phyloP scores from a whole-genome alignment of 2,888 invertebrate genomes.

The Ennomos quercinarius region DNA sequence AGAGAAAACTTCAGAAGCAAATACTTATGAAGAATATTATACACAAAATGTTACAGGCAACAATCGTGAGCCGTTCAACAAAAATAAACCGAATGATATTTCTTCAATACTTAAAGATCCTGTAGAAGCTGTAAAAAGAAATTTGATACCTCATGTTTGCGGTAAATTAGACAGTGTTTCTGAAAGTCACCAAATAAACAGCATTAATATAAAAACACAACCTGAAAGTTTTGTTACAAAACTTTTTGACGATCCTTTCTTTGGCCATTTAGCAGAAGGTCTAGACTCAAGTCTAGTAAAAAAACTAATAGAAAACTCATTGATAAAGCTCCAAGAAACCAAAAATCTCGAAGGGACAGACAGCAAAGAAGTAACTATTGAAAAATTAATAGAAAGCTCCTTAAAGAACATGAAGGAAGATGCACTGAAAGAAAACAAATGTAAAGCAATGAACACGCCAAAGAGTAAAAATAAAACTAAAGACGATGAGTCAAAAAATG shows the following conservation, averaged over 20 bases:
- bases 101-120: constrained; percentile 88
- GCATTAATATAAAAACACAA: constrained; percentile 45
- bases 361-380: constrained; percentile 74
- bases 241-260: constrained; percentile 87
- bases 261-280: constrained; percentile 87
- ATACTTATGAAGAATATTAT: constrained; percentile 77
- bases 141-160: constrained; percentile 91
- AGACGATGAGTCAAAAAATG: constrained; percentile 52
- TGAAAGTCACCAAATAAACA: constrained; percentile 41
- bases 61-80: constrained; percentile 39
- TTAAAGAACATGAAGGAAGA: constrained; percentile 75
- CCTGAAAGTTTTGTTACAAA: constrained; percentile 83
- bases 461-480: constrained; percentile 56
- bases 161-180: constrained; percentile 82
- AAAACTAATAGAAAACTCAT: constrained; percentile 88
- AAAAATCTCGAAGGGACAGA: constrained; percentile 77
- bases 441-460: constrained; percentile 48
- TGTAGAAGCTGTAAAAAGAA: constrained; percentile 90
- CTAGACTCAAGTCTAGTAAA: constrained; percentile 86
- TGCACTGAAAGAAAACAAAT: constrained; percentile 48
- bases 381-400: constrained; percentile 82
- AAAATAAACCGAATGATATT: constrained; percentile 66
- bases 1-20: constrained; percentile 58
- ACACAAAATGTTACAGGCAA: constrained; percentile 54
- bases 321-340: constrained; percentile 85